phyloP scores from a whole-genome alignment of 2,888 invertebrate genomes.

The Cheilosia scutellata region DNA sequence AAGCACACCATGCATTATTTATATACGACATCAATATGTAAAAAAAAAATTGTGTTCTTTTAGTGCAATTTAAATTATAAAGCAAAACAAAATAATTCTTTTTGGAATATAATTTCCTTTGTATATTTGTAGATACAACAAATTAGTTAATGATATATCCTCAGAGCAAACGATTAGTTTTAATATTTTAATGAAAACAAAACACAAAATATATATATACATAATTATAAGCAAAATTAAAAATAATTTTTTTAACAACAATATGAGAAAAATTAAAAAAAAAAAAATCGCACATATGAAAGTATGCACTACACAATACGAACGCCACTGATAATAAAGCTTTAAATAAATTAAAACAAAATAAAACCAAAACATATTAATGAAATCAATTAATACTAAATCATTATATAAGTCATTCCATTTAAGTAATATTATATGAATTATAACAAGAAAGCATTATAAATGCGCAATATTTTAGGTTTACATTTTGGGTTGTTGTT shows the following conservation, averaged over 20 bases:
- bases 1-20: constrained; percentile 65
- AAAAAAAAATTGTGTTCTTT: constrained; percentile 54
- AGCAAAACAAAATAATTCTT: constrained; percentile 32
- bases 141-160: constrained; percentile 70
- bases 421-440: constrained; percentile 53
- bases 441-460: constrained; percentile 39
- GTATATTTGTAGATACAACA: constrained; percentile 73
- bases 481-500: constrained; percentile 17
- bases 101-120: constrained; percentile 65
- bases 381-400: constrained; percentile 67
- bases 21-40: constrained; percentile 39
- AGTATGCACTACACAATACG: constrained; percentile 74
- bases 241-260: constrained; percentile 62
- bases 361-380: constrained; percentile 69
- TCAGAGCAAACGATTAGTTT: constrained; percentile 72
- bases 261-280: not conserved
- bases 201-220: constrained; percentile 55
- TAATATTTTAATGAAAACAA: constrained; percentile 67
- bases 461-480: constrained; percentile 44
- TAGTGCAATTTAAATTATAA: constrained; percentile 60
- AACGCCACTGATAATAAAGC: constrained; percentile 75
- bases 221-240: constrained; percentile 52
- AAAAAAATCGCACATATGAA: constrained; percentile 72
- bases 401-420: constrained; percentile 69
- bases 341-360: constrained; percentile 66